A percentile compares a stretch with the other conserved stretches of the same genome.
phyloP scores from a whole-genome alignment of 1,140 invertebrate species.

The Conus betulinus region DNA sequence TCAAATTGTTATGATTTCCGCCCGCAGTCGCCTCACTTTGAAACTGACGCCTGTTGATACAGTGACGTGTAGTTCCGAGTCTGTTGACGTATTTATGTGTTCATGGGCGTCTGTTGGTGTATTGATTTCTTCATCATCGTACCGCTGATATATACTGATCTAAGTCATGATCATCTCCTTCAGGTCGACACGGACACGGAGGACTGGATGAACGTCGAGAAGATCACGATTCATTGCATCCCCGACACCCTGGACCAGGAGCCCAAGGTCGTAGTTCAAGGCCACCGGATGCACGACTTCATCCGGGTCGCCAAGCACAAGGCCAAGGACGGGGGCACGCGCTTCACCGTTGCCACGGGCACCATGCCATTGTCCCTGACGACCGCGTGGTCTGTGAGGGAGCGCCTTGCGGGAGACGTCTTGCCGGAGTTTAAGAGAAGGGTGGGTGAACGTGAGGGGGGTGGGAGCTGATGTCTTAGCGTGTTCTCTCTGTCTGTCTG shows the following conservation, averaged over 20 bases:
- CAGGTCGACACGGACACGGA: neutral
- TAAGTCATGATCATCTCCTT: too few relatives aligned
- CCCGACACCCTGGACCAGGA: neutral
- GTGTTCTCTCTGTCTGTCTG: too few relatives aligned
- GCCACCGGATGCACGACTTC: neutral
- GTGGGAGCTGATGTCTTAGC: too few relatives aligned
- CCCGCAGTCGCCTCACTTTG: too few relatives aligned
- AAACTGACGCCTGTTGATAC: too few relatives aligned
- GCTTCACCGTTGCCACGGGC: neutral
- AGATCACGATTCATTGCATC: neutral
- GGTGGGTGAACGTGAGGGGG: neutral
- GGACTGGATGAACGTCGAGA: neutral
- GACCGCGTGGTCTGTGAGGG: neutral
- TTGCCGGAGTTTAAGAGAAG: neutral
- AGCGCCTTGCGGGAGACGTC: neutral
- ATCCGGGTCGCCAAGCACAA: neutral
- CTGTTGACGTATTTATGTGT: too few relatives aligned
- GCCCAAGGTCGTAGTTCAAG: constrained; percentile 12
- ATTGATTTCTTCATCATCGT: too few relatives aligned
- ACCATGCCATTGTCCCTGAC: neutral
- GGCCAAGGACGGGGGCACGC: neutral
- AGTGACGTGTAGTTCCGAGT: too few relatives aligned
- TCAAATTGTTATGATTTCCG: too few relatives aligned
- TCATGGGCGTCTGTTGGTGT: too few relatives aligned
- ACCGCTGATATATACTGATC: too few relatives aligned